Base-by-base conservation (phyloP, 2,888 invertebrate genomes). In the Tricholauxania praeusta region DNA sequence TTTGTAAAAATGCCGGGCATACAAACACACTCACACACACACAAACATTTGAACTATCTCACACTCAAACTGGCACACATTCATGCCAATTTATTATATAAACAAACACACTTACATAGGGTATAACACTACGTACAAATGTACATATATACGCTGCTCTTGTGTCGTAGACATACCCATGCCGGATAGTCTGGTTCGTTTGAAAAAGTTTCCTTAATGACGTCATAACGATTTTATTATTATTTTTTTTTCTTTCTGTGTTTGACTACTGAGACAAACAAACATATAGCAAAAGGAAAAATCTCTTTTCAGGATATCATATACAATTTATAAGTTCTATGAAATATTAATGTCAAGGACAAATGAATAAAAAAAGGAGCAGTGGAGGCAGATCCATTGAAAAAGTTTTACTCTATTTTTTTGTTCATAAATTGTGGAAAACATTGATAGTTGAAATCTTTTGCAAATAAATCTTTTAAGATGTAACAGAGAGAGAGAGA, bases 341-440 rank as follows among this genome's bases (percentile, higher is more conserved):
- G 62, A 66, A 71, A 57, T 71, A 74, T 74, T 67, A 74, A 71
- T 74, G 73, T 74, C 74, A 74, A 74, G 74, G 74, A 57, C 73
- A 48, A 57, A 47, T 19, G 57, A 19, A 14, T 15, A 48, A 63
- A 63, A 63, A 49, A 48, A 47, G 49, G 14, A 49, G 19, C 10
- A 63, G 19, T 19, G 17, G 55, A 22, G 55, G 53, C 39, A 22
- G 17, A 55, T 22, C 55, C 55, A 55, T n/a, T 55, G 55, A n/a
- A 55, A 55, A 55, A 55, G 55, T 55, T 55, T 55, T 17, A 53
- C n/a, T 17, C 55, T 39, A 10, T 39, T 39, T 39, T 39, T 39
- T 39, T 39, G 39, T 39, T 39, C 39, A 39, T 39, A 39, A 39
- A 39, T 39, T 39, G 39, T 39, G 7, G 39, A 39, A 39, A 39